These are phyloP conservation scores for Micropoecilia bifurca DNA, from an alignment of 2,797 vertebrate genomes.

Conservation along the genomic window DNA sequence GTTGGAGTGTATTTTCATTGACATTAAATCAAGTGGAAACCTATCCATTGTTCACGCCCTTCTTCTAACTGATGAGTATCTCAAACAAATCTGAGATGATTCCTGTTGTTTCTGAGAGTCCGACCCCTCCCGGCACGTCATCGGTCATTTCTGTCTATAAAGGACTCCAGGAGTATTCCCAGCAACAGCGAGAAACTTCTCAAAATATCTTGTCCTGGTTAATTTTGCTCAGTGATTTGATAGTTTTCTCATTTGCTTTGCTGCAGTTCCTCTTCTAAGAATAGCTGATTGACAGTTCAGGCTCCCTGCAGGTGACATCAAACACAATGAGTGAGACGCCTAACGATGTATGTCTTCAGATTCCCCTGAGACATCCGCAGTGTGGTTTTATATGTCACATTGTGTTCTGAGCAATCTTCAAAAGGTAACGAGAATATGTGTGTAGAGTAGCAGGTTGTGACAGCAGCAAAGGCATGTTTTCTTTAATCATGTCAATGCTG, in stretches of 20 bases:
- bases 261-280: slow-evolving; percentile 1
- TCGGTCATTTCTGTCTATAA: not conserved
- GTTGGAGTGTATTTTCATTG: slow-evolving; percentile 19
- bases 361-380: slow-evolving; percentile 50
- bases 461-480: slow-evolving; percentile 12
- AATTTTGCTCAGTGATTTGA: not conserved
- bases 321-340: slow-evolving; percentile 11
- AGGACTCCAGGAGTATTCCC: slow-evolving; percentile 19
- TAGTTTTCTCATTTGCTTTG: not conserved
- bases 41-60: slow-evolving; percentile 38
- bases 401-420: slow-evolving; percentile 49
- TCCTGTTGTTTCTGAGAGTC: slow-evolving; percentile 41
- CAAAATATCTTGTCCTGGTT: not conserved
- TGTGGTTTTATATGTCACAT: slow-evolving; percentile 52
- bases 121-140: not conserved
- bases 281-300: not conserved
- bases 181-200: slow-evolving; percentile 1
- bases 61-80: slow-evolving; percentile 36
- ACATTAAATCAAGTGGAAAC: slow-evolving; percentile 29
- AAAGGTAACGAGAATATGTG: slow-evolving; percentile 2
- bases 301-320: slow-evolving; percentile 17
- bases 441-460: not conserved
- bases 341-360: slow-evolving; percentile 20
- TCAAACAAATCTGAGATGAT: slow-evolving; percentile 46
- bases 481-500: slow-evolving; percentile 7